phyloP scores from a whole-genome alignment of 2,888 invertebrate genomes.

The Eristalinus sepulchralis region DNA sequence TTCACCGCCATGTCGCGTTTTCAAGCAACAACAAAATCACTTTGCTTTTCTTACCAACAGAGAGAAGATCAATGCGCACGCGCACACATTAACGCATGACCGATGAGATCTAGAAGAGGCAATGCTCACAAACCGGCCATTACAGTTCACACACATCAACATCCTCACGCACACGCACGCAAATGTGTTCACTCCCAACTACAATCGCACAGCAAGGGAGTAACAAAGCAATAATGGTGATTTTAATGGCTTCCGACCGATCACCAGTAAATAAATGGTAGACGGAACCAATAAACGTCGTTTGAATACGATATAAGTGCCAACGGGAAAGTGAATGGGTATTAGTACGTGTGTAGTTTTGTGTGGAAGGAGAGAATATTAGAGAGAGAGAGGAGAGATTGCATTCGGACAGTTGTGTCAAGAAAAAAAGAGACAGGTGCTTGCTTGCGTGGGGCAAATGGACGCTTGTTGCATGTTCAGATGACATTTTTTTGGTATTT shows the following conservation, averaged over 20 bases:
- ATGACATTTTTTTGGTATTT: conserved; percentile 35
- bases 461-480: conserved; percentile 58
- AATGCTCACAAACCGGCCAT: conserved; percentile 50
- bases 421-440: conserved; percentile 1
- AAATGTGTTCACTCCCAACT: neutral
- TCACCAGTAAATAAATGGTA: conserved; percentile 80
- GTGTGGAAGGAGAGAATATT: conserved; percentile 4
- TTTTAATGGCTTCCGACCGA: conserved; percentile 81
- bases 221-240: conserved; percentile 77
- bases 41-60: conserved; percentile 7
- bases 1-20: conserved; percentile 27
- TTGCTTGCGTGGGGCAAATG: conserved; percentile 30
- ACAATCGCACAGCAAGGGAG: conserved; percentile 36
- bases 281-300: conserved; percentile 80
- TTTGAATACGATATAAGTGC: conserved; percentile 70
- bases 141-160: conserved; percentile 30
- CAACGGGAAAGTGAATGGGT: conserved; percentile 68
- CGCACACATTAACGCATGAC: conserved; percentile 64
- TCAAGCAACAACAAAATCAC: neutral
- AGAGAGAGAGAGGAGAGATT: conserved; percentile 46
- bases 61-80: conserved; percentile 55
- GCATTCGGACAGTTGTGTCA: neutral
- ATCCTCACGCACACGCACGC: neutral
- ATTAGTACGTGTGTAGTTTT: conserved; percentile 50
- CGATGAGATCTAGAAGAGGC: conserved; percentile 31